phyloP scores from a whole-genome alignment of 2,797 vertebrate species.

The Otus scops region DNA sequence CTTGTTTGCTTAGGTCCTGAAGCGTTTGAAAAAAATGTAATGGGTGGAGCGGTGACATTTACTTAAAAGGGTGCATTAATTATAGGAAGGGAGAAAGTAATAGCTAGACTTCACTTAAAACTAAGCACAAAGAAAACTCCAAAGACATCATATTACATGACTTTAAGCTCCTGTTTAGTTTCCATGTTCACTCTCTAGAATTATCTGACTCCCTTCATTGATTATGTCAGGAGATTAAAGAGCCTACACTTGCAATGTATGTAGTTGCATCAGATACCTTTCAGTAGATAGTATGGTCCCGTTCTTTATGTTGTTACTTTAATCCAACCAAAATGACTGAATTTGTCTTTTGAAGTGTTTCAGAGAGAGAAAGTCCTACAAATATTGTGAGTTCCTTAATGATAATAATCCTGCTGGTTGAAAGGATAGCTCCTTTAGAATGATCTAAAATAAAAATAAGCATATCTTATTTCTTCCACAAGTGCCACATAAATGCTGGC shows the following conservation, averaged over 20 bases:
- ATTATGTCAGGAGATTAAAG: not conserved
- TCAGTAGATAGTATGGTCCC: not conserved
- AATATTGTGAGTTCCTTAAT: not conserved
- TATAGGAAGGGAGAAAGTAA: conserved; percentile 13
- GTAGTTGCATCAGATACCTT: not conserved
- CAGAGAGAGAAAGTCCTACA: not conserved
- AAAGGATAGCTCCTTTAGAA: not conserved
- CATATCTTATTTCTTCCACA: not conserved
- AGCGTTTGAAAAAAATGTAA: not conserved
- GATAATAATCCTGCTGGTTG: not conserved
- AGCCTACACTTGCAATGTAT: not conserved
- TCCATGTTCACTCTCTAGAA: not conserved
- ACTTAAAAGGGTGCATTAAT: conserved; percentile 4
- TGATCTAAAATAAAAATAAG: not conserved
- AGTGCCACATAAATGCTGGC: not conserved
- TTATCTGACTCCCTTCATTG: not conserved
- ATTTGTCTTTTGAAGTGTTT: not conserved
- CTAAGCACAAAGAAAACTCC: not conserved
- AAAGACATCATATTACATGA: not conserved
- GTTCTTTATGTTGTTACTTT: not conserved
- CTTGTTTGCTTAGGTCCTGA: not conserved
- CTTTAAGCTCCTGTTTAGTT: not conserved
- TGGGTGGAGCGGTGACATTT: not conserved
- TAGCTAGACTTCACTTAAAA: not conserved
- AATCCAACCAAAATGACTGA: not conserved